Evolutionary conservation across 2,888 invertebrate genomes (phyloP).

Genomic region (Hydraecia micacea): DNA sequence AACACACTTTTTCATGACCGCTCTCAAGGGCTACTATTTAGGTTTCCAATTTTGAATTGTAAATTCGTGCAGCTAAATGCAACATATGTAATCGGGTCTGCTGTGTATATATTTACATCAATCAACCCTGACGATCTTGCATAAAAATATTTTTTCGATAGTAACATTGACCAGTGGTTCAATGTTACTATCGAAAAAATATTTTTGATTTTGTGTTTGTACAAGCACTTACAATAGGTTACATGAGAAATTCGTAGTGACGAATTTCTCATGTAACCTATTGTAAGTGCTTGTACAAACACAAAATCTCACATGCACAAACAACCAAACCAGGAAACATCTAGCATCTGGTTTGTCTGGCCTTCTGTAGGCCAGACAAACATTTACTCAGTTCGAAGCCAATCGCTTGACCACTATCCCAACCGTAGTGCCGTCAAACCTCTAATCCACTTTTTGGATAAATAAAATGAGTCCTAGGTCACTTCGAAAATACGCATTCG

Average conservation of each 20-base stretch:
- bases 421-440: not conserved
- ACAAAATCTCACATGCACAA: constrained; percentile 19
- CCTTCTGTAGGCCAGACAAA: constrained; percentile 27
- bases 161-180: no score
- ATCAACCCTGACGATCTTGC: not conserved
- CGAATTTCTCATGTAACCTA: not conserved
- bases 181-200: no score
- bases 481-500: not conserved
- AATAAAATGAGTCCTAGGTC: not conserved
- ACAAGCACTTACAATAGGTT: no score
- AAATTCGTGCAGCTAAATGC: not conserved
- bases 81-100: not conserved
- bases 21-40: not conserved
- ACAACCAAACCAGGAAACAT: constrained; percentile 13
- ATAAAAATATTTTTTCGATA: not conserved
- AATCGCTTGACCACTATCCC: not conserved
- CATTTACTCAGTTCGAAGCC: constrained; percentile 21
- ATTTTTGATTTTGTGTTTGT: no score
- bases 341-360: no score
- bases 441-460: not conserved
- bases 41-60: not conserved
- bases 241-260: no score
- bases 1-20: not conserved
- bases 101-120: no score
- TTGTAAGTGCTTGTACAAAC: not conserved